These are phyloP conservation scores for Radopholus similis DNA, from an alignment of 1,140 invertebrate species.

Conservation along the genomic window DNA sequence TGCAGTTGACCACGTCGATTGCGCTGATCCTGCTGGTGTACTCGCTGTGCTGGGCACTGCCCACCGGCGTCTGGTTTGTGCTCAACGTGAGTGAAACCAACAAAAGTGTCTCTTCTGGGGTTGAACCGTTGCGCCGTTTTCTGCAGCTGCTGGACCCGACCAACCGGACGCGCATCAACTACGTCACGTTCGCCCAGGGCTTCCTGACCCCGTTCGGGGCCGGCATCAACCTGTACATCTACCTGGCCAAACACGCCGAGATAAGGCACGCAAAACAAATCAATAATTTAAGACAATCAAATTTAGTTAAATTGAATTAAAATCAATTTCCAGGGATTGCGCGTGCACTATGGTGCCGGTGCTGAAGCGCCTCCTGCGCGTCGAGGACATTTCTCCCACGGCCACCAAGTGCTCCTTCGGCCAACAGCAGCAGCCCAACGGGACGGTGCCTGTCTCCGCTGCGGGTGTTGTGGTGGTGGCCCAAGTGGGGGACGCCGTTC, in stretches of 20 bases:
- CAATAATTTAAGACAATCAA: not conserved
- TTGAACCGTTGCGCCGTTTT: too few species aligned
- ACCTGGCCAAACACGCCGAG: not conserved
- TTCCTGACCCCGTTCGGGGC: constrained; percentile 5
- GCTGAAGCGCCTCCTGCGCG: not conserved
- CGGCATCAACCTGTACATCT: constrained; percentile 4
- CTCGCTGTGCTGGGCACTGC: not conserved
- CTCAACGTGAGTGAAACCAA: not conserved
- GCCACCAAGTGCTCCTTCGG: too few species aligned
- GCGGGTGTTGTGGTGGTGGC: too few species aligned
- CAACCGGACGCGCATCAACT: not conserved
- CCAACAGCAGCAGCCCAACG: too few species aligned
- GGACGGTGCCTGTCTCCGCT: too few species aligned
- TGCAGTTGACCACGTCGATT: not conserved
- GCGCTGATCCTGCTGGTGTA: constrained; percentile 3
- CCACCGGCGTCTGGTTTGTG: not conserved
- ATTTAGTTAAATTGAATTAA: too few species aligned
- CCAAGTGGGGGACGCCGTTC: too few species aligned
- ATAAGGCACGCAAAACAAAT: not conserved
- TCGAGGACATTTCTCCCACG: too few species aligned
- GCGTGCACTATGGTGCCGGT: not conserved
- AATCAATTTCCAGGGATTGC: not conserved
- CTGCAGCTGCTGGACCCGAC: not conserved
- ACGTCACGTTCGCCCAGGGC: not conserved
- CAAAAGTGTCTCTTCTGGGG: too few species aligned